Conservation (phyloP, 1,140 invertebrate genomes). For the Acyrthosiphon pisum region DNA sequence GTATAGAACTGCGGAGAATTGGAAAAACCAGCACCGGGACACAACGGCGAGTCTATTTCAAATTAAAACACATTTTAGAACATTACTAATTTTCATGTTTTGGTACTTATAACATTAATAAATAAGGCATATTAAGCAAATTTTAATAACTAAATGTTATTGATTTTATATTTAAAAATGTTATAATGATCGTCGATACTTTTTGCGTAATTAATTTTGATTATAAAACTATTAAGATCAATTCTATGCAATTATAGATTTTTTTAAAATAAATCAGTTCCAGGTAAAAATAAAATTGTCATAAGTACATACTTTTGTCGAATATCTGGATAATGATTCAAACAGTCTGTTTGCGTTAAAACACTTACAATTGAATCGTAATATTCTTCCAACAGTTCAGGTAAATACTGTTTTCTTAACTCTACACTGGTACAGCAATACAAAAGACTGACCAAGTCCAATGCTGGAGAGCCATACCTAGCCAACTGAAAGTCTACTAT, state of each 20-base stretch:
- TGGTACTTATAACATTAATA: too few species aligned
- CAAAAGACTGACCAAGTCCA: constrained; percentile 73
- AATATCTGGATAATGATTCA: constrained; percentile 23
- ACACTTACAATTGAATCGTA: background rate
- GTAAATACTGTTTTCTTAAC: constrained; percentile 68
- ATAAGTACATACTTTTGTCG: background rate
- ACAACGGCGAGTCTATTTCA: too few species aligned
- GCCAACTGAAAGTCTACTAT: constrained; percentile 75
- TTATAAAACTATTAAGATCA: too few species aligned
- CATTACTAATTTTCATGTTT: too few species aligned
- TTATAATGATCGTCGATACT: background rate
- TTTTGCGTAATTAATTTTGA: background rate
- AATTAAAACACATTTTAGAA: too few species aligned
- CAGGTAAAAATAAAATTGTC: background rate
- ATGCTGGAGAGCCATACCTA: constrained; percentile 72
- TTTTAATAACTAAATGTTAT: too few species aligned
- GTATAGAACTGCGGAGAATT: too few species aligned
- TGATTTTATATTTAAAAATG: too few species aligned
- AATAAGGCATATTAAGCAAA: too few species aligned
- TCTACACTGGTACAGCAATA: constrained; percentile 72
- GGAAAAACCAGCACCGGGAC: too few species aligned
- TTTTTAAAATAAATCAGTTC: background rate
- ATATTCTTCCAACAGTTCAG: constrained; percentile 66
- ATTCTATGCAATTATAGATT: too few species aligned
- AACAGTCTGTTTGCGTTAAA: constrained; percentile 16